Evolutionary conservation across 2,797 vertebrate species (phyloP).

Genomic region (Phyllotis vaccarum): DNA sequence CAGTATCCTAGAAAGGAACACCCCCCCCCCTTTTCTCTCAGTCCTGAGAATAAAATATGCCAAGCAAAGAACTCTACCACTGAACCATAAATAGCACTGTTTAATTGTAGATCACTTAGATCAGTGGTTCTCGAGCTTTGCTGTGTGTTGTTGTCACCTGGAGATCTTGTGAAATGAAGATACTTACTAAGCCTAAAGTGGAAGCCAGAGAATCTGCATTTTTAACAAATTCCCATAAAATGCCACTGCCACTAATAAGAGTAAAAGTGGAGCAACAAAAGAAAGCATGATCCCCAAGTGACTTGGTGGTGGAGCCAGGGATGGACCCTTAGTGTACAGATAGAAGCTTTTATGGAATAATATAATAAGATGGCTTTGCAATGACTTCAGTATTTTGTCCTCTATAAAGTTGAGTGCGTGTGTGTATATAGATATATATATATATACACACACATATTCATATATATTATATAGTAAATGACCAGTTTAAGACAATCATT

Average conservation of each 20-base stretch:
- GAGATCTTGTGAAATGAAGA: constrained; percentile 38
- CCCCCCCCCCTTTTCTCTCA: not conserved
- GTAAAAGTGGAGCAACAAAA: not conserved
- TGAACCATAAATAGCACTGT: not conserved
- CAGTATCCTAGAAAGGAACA: not conserved
- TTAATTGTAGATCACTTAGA: not conserved
- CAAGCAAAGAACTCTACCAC: not conserved
- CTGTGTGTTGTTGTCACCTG: not conserved
- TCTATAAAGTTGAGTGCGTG: not conserved
- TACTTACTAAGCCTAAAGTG: not conserved
- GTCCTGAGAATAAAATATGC: not conserved
- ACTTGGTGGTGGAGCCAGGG: constrained; percentile 11
- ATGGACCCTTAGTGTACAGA: constrained; percentile 4
- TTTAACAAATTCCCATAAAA: constrained; percentile 36
- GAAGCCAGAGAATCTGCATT: not conserved
- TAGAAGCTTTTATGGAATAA: not conserved
- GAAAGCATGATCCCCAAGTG: not conserved
- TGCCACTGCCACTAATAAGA: not conserved
- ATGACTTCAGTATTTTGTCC: constrained; percentile 43
- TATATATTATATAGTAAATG: not conserved
- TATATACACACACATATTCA: too few species aligned
- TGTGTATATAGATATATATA: not conserved
- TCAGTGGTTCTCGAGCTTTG: not conserved
- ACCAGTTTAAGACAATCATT: not conserved
- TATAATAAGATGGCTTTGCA: constrained; percentile 18